Evolutionary conservation across 2,113 vertebrate species (phyloP).

Genomic region (Meriones unguiculatus): DNA sequence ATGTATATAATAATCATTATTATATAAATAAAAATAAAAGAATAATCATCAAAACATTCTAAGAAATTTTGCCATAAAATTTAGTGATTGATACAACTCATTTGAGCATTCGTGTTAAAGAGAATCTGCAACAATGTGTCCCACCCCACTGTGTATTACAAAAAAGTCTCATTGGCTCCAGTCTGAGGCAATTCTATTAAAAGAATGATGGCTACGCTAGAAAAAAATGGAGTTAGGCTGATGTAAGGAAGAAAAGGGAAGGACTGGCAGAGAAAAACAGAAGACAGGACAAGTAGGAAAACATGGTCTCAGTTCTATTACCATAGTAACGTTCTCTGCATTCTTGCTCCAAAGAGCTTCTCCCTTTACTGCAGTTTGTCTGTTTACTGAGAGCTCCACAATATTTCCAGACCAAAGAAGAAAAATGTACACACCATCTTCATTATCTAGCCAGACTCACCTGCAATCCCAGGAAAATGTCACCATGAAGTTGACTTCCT

Average conservation of each 20-base stretch:
- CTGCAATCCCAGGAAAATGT: not conserved
- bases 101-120: not conserved
- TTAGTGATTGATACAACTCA: not conserved
- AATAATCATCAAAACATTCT: not conserved
- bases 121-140: not conserved
- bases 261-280: not conserved
- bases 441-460: slow-evolving; percentile 1
- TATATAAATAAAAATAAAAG: not conserved
- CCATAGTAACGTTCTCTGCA: slow-evolving; percentile 1
- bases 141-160: not conserved
- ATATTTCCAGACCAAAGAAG: slow-evolving; percentile 19
- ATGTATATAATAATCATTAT: not conserved
- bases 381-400: not conserved
- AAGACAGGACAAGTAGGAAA: not conserved
- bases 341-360: slow-evolving; percentile 6
- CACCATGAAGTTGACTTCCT: slow-evolving; percentile 22
- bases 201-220: not conserved
- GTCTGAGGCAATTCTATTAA: not conserved
- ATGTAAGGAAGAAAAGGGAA: not conserved
- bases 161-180: not conserved
- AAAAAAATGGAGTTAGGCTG: too few relatives aligned
- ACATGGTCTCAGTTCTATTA: not conserved
- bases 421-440: not conserved
- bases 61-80: slow-evolving; percentile 7
- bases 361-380: not conserved